Base-by-base conservation (phyloP, 2,797 vertebrate species). In the Ficedula albicollis region DNA sequence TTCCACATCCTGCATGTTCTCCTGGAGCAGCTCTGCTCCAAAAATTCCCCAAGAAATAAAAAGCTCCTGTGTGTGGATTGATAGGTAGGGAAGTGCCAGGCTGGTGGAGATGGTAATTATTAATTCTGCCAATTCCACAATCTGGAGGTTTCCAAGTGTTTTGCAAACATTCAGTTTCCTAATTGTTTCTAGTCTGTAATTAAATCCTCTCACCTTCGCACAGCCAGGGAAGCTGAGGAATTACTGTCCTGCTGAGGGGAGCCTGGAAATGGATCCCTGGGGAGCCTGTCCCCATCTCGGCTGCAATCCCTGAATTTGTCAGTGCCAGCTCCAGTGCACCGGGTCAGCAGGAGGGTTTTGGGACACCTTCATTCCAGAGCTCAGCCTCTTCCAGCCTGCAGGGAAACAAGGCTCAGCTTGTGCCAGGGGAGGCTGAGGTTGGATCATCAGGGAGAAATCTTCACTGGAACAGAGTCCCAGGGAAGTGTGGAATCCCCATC, bases 161-260 rank as follows among this genome's bases (percentile, higher is more conserved):
- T 87, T 77, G 79, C 75, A 84, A 93, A 94, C 75, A 79, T 76
- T 89, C 68, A 26, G 49, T 83, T 82, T 84, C 82, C 29, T 70
- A 34, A 77, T 76, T 87, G 70, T 48, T 93, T 93, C 70, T 19
- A 46, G 58, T 15, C 21, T 56, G 62, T 84, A 84, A 84, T 94
- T 88, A 89, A 94, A 86, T 93, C 76, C 81, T 36, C 72, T 81
- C 94, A 77, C 90, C 90, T 91, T 94, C 77, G 84, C 52, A 48
- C 67, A 87, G 93, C 36, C 25, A 13, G 48, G 48, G 85, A 23
- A 44, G 73, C 39, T 76, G 68, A 52, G 43, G 82, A 89, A 85
- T 66, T 8, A 44, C 79, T 48, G 56, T 87, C 78, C 63, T 79
- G 59, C 75, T 51, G 23, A 73, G 84, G 72, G 82, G 81, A 80